phyloP scores from a whole-genome alignment of 2,888 invertebrate genomes.

The Bombylius discolor region DNA sequence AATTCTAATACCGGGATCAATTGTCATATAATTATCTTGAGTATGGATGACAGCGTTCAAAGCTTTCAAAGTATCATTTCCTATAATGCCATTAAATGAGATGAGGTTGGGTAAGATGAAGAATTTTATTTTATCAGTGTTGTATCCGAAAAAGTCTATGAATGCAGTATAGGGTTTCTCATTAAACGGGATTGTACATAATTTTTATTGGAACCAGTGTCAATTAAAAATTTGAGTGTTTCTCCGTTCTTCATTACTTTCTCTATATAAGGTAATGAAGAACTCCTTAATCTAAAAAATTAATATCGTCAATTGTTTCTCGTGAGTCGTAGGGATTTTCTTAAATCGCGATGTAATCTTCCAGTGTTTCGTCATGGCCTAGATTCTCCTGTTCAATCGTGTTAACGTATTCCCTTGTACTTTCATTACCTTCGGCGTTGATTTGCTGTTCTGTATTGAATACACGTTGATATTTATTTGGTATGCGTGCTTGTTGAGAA shows the following conservation, averaged over 20 bases:
- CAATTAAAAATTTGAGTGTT: too few relatives aligned
- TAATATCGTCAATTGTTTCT: too few relatives aligned
- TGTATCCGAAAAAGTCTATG: conserved; percentile 3
- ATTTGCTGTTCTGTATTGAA: not conserved
- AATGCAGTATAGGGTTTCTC: conserved; percentile 5
- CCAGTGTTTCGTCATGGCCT: not conserved
- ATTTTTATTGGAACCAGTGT: too few relatives aligned
- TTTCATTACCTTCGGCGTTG: not conserved
- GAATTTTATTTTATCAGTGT: conserved; percentile 6
- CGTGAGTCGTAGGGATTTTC: not conserved
- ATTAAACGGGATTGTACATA: conserved; percentile 11
- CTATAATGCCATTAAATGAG: conserved; percentile 8
- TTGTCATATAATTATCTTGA: conserved; percentile 6
- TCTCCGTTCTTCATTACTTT: too few relatives aligned
- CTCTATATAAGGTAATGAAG: too few relatives aligned
- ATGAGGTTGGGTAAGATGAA: conserved; percentile 7
- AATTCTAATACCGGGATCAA: conserved; percentile 1
- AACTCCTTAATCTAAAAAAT: too few relatives aligned
- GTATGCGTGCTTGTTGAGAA: not conserved
- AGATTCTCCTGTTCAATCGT: not conserved
- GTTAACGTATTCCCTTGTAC: not conserved
- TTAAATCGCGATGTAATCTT: not conserved
- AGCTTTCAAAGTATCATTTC: too few relatives aligned
- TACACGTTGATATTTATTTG: not conserved
- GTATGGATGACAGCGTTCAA: conserved; percentile 4